A percentile compares a stretch with the other conserved stretches of the same genome.
Evolutionary conservation across 2,797 vertebrate genomes (phyloP).

Genomic region (Kryptolebias ocellatus): DNA sequence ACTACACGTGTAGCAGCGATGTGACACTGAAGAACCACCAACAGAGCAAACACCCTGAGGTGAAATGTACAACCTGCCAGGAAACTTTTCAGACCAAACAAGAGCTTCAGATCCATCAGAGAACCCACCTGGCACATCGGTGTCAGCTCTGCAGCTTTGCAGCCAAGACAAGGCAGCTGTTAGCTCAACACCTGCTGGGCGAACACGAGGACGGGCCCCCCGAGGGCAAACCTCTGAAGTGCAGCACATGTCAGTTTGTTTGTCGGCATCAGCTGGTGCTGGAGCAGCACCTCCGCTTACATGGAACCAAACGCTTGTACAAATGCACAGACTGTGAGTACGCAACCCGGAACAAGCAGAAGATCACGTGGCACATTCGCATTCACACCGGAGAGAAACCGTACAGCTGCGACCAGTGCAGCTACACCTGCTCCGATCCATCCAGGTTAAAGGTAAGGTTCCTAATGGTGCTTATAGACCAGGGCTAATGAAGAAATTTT

Average conservation of each 20-base stretch:
- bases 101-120: conserved; percentile 83
- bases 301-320: conserved; percentile 90
- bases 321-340: conserved; percentile 93
- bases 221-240: conserved; percentile 81
- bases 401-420: conserved; percentile 92
- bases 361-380: conserved; percentile 97
- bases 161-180: conserved; percentile 84
- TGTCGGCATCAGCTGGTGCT: conserved; percentile 91
- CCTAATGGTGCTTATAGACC: background rate
- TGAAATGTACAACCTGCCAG: conserved; percentile 82
- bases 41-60: conserved; percentile 83
- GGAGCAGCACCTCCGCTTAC: conserved; percentile 93
- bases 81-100: conserved; percentile 78
- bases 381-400: conserved; percentile 98
- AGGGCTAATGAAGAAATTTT: too few species aligned
- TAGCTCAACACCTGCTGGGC: conserved; percentile 88
- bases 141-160: conserved; percentile 89
- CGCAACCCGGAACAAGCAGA: conserved; percentile 93
- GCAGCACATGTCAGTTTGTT: conserved; percentile 88
- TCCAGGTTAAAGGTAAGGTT: conserved; percentile 90
- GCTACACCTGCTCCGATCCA: conserved; percentile 91
- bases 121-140: conserved; percentile 83
- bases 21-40: conserved; percentile 83
- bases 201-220: conserved; percentile 82
- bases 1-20: conserved; percentile 82